Evolutionary conservation across 2,797 vertebrate species (phyloP).

Genomic region (Brotula barbata): DNA sequence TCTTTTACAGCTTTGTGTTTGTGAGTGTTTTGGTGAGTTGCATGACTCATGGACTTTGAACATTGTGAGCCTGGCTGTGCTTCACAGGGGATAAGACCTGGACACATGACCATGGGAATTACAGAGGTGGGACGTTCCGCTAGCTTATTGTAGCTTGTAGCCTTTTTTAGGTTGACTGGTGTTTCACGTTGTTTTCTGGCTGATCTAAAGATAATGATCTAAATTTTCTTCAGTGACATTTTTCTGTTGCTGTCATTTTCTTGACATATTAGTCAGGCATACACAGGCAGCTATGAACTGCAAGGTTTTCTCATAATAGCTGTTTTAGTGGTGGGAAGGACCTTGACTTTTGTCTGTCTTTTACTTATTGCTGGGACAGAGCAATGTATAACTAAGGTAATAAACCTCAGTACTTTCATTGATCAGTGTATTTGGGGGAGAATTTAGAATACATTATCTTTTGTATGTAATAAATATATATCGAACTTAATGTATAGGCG

Average conservation of each 20-base stretch:
- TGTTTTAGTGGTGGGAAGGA: too few relatives aligned
- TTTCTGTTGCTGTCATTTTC: conserved; percentile 10
- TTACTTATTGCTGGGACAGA: too few relatives aligned
- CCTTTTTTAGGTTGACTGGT: conserved; percentile 2
- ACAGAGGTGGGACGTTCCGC: conserved; percentile 19
- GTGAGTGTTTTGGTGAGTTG: not conserved
- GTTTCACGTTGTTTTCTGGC: conserved; percentile 4
- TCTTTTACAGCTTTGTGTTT: conserved; percentile 10
- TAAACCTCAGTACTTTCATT: too few relatives aligned
- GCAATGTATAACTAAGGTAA: too few relatives aligned
- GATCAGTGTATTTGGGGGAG: too few relatives aligned
- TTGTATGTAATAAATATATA: too few relatives aligned
- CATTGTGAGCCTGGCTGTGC: conserved; percentile 4
- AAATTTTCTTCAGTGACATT: not conserved
- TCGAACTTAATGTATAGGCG: too few relatives aligned
- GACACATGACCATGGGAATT: conserved; percentile 34
- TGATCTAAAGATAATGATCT: not conserved
- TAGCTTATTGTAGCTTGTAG: conserved; percentile 3
- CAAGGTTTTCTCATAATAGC: too few relatives aligned
- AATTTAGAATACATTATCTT: too few relatives aligned
- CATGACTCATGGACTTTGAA: conserved; percentile 28
- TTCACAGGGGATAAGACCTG: conserved; percentile 6
- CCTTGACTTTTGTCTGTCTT: too few relatives aligned
- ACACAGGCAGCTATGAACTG: not conserved
- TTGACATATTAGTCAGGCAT: not conserved